Base-by-base conservation (phyloP, 2,888 invertebrate species). In the Chloroclystis v-ata region DNA sequence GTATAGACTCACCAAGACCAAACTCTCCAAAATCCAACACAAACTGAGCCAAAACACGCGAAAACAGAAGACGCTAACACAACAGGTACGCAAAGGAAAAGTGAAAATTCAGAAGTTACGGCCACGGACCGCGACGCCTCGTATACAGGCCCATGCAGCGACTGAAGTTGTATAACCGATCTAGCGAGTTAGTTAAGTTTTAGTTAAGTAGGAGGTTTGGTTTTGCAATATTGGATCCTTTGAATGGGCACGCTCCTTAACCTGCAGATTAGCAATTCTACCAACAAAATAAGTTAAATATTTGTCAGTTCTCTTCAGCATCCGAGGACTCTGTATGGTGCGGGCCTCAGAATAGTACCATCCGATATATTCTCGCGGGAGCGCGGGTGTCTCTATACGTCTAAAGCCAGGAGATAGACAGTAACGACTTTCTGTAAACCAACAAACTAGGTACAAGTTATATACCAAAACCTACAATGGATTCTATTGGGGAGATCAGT, bases 111-210 rank as follows among this genome's bases (percentile, higher is more conserved):
- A 4, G 20, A 20, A 4, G 48, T 38, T 37, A 48, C 51, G 63
- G 52, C 54, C 49, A 63, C 57, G 59, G 55, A 59, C 59, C 68
- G 63, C 61, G 57, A 68, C 69, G 63, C 60, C 54, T 51, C 65
- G 53, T 62, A 71, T 67, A 63, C 72, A 47, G 40, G 62, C 70
- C 69, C 67, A 43, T 60, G 51, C 52, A 43, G 54, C 62, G 56
- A 75, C 74, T 73, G 69, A 59, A 43, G 63, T 71, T 72, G 74
- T 71, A 68, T 73, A 75, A 72, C 61, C 48, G 37, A 60, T 58
- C 44, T 55, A 51, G 42, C 52, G 49, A 47, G 55, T 49, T 49
- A 60, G 57, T 56, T 60, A 63, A 62, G 65, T 56, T 54, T 49
- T 49, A 60, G 57, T 56, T 60, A 63, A 62, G 65, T 56, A 67